These are phyloP conservation scores for Eptesicus fuscus DNA, from an alignment of 2,113 vertebrate genomes.

Conservation along the genomic window DNA sequence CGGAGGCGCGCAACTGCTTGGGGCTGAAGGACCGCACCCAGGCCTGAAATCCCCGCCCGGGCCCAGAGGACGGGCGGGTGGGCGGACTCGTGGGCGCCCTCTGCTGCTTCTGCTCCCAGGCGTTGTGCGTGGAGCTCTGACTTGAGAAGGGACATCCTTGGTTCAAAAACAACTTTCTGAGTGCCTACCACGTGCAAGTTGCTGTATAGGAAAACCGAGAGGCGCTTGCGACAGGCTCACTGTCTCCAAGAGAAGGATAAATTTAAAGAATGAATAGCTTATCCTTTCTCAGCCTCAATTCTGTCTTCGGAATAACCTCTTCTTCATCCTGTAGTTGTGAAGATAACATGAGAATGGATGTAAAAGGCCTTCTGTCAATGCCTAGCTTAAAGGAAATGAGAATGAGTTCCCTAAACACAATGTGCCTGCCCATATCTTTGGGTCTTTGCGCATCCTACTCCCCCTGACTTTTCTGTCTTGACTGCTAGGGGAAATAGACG, in stretches of 20 bases:
- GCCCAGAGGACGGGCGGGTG: background rate
- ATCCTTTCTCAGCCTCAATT: background rate
- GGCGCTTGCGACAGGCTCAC: background rate
- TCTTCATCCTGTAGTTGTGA: background rate
- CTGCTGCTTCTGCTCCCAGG: constrained; percentile 35
- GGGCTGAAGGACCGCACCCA: constrained; percentile 48
- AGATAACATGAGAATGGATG: background rate
- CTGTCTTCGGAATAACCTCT: background rate
- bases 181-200: constrained; percentile 16
- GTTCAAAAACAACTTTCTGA: background rate
- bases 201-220: background rate
- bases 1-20: background rate
- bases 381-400: background rate
- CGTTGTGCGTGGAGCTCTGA: background rate
- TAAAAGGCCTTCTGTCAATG: background rate
- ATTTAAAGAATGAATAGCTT: background rate
- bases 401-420: background rate
- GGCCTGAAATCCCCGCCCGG: background rate
- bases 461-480: background rate
- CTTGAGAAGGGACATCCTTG: background rate
- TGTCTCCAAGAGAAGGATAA: background rate
- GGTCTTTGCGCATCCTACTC: background rate
- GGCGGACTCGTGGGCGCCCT: constrained; percentile 55
- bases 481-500: background rate
- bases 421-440: background rate